phyloP scores from a whole-genome alignment of 1,140 invertebrate species.

The Cyphomyrmex costatus region DNA sequence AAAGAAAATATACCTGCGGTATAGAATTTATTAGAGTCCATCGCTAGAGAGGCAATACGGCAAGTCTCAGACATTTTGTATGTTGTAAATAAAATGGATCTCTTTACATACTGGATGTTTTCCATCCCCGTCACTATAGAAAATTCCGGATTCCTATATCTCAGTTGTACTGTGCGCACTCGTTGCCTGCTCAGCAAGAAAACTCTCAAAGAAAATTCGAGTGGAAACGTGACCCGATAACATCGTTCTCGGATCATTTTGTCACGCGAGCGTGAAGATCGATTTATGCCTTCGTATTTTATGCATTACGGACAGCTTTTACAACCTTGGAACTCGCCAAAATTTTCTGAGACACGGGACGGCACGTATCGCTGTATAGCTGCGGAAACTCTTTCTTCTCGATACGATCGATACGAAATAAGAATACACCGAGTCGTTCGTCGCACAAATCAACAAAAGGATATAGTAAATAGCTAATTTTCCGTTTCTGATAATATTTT shows the following conservation, averaged over 20 bases:
- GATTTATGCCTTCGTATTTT: conserved; percentile 61
- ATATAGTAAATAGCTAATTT: conserved; percentile 5
- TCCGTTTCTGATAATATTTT: conserved; percentile 2
- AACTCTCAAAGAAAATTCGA: conserved; percentile 46
- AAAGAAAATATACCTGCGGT: conserved; percentile 20
- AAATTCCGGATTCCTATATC: conserved; percentile 38
- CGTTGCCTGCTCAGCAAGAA: conserved; percentile 54
- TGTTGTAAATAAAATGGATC: conserved; percentile 43
- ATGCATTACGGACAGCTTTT: conserved; percentile 40
- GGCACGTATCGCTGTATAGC: neutral
- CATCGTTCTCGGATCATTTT: conserved; percentile 59
- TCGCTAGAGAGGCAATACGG: neutral
- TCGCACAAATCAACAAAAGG: conserved; percentile 7
- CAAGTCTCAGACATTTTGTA: conserved; percentile 30
- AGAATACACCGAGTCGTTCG: neutral
- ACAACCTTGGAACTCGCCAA: conserved; percentile 29
- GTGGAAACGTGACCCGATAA: conserved; percentile 54
- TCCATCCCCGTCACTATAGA: conserved; percentile 39
- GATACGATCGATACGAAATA: neutral
- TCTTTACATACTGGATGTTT: conserved; percentile 50
- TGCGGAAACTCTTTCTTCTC: neutral
- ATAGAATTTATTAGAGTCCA: conserved; percentile 29
- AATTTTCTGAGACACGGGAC: conserved; percentile 12
- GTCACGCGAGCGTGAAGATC: conserved; percentile 50
- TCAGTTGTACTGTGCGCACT: conserved; percentile 31